These are phyloP conservation scores for Lagopus leucura DNA, from an alignment of 2,113 vertebrate genomes.

Conservation along the genomic window DNA sequence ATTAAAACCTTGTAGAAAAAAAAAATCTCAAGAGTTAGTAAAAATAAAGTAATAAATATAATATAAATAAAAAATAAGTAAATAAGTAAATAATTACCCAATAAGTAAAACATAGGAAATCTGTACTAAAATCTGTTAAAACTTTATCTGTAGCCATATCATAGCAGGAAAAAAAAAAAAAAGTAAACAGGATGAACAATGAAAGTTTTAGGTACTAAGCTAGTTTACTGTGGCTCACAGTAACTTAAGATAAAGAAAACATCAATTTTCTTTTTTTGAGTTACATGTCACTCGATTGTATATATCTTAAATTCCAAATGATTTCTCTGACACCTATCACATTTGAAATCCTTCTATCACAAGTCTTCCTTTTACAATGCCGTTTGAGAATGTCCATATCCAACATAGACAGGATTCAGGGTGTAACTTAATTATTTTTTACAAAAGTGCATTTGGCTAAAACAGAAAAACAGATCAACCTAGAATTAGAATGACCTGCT, in stretches of 20 bases:
- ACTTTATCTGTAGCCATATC: neutral
- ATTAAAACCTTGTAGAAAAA: conserved; percentile 88
- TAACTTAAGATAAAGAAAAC: neutral
- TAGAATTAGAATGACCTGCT: neutral
- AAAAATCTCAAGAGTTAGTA: neutral
- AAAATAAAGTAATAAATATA: neutral
- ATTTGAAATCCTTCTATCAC: neutral
- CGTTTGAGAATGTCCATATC: neutral
- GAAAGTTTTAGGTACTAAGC: neutral
- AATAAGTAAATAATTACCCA: neutral
- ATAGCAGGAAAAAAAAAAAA: neutral
- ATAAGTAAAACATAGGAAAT: neutral
- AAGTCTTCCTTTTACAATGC: neutral
- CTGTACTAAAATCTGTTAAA: neutral
- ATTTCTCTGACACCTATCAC: neutral
- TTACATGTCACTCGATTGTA: neutral
- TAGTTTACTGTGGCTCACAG: neutral
- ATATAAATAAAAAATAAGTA: too few relatives aligned
- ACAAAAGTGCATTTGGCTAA: neutral
- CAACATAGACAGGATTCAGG: neutral
- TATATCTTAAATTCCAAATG: neutral
- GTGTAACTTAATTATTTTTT: neutral
- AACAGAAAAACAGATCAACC: neutral
- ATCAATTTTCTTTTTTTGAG: neutral
- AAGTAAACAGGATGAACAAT: neutral